These are phyloP conservation scores for Odobenus rosmarus DNA, from an alignment of 2,113 vertebrate genomes.

Conservation along the genomic window DNA sequence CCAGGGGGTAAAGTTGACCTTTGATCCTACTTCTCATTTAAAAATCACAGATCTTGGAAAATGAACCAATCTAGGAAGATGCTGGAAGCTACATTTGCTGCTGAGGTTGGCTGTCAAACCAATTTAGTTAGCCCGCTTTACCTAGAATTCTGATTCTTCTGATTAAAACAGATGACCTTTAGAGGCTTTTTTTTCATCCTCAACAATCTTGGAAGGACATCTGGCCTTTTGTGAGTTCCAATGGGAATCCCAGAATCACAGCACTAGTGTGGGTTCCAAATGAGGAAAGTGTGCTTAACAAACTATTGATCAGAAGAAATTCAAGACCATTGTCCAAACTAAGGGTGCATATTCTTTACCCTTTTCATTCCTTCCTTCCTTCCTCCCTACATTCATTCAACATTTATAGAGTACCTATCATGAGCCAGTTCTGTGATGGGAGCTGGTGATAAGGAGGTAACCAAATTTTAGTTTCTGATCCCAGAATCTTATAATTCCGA, in stretches of 20 bases:
- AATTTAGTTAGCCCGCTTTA: not conserved
- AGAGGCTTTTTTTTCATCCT: not conserved
- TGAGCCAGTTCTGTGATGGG: not conserved
- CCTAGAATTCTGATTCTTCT: constrained; percentile 46
- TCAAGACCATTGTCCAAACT: not conserved
- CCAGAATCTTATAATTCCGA: not conserved
- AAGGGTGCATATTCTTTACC: not conserved
- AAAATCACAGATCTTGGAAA: constrained; percentile 61
- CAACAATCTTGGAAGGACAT: constrained; percentile 28
- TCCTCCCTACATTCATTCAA: not conserved
- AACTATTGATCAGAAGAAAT: not conserved
- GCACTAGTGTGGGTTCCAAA: not conserved
- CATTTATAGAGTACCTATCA: not conserved
- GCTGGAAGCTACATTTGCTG: constrained; percentile 8
- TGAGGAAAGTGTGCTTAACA: not conserved
- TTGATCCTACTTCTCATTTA: constrained; percentile 54
- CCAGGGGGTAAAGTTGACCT: constrained; percentile 51
- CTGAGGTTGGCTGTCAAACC: constrained; percentile 12
- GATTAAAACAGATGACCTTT: constrained; percentile 47
- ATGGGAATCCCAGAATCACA: not conserved
- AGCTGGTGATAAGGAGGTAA: not conserved
- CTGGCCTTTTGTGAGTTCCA: not conserved
- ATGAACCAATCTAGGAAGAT: constrained; percentile 33
- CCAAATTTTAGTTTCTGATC: not conserved
- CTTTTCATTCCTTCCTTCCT: not conserved